These are phyloP conservation scores for Delia radicum DNA, from an alignment of 1,140 invertebrate genomes.

Conservation along the genomic window DNA sequence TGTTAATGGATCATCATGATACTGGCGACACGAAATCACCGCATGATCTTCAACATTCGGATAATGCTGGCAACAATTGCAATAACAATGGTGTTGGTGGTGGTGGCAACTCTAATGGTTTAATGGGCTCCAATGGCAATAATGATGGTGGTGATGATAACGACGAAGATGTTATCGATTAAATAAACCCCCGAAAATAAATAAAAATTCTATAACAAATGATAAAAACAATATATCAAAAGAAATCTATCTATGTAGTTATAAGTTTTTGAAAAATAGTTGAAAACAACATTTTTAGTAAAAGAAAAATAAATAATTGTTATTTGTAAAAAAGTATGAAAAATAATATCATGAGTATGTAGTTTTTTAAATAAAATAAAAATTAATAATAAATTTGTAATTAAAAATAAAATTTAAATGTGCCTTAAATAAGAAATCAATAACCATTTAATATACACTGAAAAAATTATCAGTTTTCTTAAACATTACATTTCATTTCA, in stretches of 20 bases:
- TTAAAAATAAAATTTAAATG: not conserved
- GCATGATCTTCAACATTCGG: slow-evolving; percentile 26
- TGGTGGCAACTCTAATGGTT: slow-evolving; percentile 22
- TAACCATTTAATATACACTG: too few relatives aligned
- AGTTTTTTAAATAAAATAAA: slow-evolving; percentile 10
- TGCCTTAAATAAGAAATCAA: not conserved
- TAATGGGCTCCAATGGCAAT: slow-evolving; percentile 28
- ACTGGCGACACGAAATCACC: slow-evolving; percentile 35
- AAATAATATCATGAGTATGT: not conserved
- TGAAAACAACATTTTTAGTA: slow-evolving; percentile 14
- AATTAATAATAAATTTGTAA: slow-evolving; percentile 3
- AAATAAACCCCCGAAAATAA: not conserved
- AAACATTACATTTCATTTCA: too few relatives aligned
- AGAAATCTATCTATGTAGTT: slow-evolving; percentile 4
- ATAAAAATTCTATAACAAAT: not conserved
- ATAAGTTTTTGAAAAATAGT: slow-evolving; percentile 10
- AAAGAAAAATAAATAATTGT: slow-evolving; percentile 22
- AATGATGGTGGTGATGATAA: slow-evolving; percentile 37
- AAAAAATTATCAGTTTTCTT: too few relatives aligned
- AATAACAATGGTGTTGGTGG: not conserved
- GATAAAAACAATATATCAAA: not conserved
- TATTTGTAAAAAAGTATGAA: slow-evolving; percentile 6
- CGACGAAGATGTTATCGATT: slow-evolving; percentile 41
- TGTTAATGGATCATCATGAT: slow-evolving; percentile 31
- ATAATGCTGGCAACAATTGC: slow-evolving; percentile 12